Evolutionary conservation across 2,888 invertebrate species (phyloP).

Genomic region (Pseudeuparius sepicola): DNA sequence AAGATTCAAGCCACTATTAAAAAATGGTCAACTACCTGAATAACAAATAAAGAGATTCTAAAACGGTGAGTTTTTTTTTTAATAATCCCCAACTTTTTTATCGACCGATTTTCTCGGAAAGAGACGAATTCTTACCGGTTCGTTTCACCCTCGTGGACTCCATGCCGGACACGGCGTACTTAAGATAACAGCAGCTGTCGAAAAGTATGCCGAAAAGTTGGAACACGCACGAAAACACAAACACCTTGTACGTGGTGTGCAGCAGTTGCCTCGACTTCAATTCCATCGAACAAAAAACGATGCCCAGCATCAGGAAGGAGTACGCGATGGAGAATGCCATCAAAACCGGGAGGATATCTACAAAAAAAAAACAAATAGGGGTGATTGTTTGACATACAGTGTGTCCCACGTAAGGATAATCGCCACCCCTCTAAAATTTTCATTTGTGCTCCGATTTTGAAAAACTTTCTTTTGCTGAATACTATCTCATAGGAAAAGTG

Average conservation of each 20-base stretch:
- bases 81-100: too few species aligned
- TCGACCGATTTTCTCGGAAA: background rate
- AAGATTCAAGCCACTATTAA: too few species aligned
- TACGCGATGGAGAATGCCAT: slow-evolving; percentile 66
- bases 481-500: too few species aligned
- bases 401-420: too few species aligned
- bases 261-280: slow-evolving; percentile 69
- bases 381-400: too few species aligned
- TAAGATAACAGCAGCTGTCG: slow-evolving; percentile 60
- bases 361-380: too few species aligned
- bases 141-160: slow-evolving; percentile 44
- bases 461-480: too few species aligned
- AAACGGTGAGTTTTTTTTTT: slow-evolving; percentile 1
- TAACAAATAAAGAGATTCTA: slow-evolving; percentile 2
- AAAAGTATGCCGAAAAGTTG: slow-evolving; percentile 63
- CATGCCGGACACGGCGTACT: slow-evolving; percentile 65
- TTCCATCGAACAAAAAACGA: slow-evolving; percentile 65
- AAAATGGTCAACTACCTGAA: slow-evolving; percentile 10
- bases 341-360: slow-evolving; percentile 79
- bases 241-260: slow-evolving; percentile 83
- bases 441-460: too few species aligned
- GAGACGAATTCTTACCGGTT: slow-evolving; percentile 39
- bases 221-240: slow-evolving; percentile 57
- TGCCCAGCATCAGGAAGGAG: slow-evolving; percentile 57
- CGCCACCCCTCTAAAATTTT: too few species aligned